phyloP scores from a whole-genome alignment of 2,888 invertebrate species.

The Nephrotoma appendiculata region DNA sequence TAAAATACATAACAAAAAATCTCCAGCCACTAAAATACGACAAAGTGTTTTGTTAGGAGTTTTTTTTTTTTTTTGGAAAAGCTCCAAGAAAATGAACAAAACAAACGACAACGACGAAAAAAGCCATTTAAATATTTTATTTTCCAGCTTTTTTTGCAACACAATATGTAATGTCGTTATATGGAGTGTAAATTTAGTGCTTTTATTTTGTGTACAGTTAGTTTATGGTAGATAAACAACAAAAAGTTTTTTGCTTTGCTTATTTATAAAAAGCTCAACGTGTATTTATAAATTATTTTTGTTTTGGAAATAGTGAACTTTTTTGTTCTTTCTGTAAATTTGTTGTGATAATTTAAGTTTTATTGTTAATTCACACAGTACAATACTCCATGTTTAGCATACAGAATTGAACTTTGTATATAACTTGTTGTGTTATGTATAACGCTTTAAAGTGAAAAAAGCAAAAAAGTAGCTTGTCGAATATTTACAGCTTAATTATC shows the following conservation, averaged over 20 bases:
- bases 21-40: neutral
- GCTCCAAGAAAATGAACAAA: neutral
- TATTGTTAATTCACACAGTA: neutral
- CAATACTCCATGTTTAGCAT: neutral
- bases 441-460: neutral
- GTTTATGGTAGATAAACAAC: neutral
- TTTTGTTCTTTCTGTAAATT: neutral
- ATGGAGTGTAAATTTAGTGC: neutral
- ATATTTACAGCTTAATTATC: neutral
- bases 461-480: neutral
- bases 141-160: neutral
- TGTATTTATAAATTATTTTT: neutral
- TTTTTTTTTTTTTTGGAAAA: neutral
- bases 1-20: neutral
- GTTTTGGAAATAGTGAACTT: neutral
- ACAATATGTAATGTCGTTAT: neutral
- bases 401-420: neutral
- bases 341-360: neutral
- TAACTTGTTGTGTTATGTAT: neutral
- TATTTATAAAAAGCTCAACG: neutral
- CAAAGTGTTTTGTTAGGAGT: neutral
- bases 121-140: neutral
- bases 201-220: neutral
- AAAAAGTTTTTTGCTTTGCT: neutral
- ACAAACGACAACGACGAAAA: neutral